Percentiles rank a stretch among this genome's conserved stretches.
Conservation (phyloP, 2,797 vertebrate genomes). For the Glyptemys insculpta region DNA sequence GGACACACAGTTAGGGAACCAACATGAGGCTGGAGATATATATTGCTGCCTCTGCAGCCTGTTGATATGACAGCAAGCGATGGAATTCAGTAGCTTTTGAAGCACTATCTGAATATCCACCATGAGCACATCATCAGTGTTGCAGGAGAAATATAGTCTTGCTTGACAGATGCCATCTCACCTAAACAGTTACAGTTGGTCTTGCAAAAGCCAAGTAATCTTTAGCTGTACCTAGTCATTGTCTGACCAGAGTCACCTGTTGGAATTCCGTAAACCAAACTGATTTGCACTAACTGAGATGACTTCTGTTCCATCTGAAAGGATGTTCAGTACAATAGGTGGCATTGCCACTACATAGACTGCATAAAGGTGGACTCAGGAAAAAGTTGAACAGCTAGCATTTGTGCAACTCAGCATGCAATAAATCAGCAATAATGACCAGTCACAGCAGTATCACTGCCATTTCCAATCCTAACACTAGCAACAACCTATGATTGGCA, state of each 20-base stretch:
- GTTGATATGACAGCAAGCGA: background rate
- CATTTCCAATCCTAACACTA: background rate
- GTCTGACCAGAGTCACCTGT: background rate
- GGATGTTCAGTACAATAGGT: rapidly evolving
- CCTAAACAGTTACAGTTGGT: background rate
- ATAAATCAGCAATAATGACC: background rate
- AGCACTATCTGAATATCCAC: background rate
- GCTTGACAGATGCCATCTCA: rapidly evolving
- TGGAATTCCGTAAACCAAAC: background rate
- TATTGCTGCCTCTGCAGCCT: background rate
- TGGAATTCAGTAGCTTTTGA: background rate
- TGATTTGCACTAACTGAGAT: background rate
- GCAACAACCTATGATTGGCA: background rate
- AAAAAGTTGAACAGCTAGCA: background rate
- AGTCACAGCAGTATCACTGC: rapidly evolving
- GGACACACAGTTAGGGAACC: background rate
- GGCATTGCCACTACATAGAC: background rate
- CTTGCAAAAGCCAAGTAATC: background rate
- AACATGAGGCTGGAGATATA: background rate
- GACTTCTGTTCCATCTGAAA: background rate
- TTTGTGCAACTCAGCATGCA: background rate
- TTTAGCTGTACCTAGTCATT: background rate
- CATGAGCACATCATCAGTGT: background rate
- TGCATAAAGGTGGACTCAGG: rapidly evolving
- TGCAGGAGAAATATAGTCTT: background rate